These are phyloP conservation scores for Sphaerophoria taeniata DNA, from an alignment of 2,888 invertebrate species.

Conservation along the genomic window DNA sequence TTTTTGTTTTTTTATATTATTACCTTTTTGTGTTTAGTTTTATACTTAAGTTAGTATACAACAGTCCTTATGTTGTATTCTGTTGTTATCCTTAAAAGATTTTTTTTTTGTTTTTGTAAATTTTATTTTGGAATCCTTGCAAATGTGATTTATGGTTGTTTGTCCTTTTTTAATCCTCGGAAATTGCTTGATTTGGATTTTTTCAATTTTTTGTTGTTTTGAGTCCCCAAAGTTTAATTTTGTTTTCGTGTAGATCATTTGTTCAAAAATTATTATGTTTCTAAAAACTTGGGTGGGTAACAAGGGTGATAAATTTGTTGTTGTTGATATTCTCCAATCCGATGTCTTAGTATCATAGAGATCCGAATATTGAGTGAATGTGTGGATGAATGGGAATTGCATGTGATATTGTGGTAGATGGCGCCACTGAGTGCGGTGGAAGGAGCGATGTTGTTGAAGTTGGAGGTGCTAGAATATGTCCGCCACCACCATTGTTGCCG, in stretches of 20 bases:
- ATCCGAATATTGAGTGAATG: conserved; percentile 83
- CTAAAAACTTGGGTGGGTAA: conserved; percentile 69
- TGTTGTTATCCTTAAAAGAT: conserved; percentile 65
- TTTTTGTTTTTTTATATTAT: conserved; percentile 32
- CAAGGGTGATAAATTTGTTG: conserved; percentile 58
- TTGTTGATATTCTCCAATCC: conserved; percentile 75
- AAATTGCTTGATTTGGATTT: conserved; percentile 47
- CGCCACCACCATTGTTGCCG: conserved; percentile 77
- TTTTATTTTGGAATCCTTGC: conserved; percentile 72
- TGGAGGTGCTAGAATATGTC: conserved; percentile 75
- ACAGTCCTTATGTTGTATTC: conserved; percentile 66
- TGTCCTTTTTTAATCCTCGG: conserved; percentile 42
- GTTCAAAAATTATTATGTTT: conserved; percentile 18
- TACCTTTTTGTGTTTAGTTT: conserved; percentile 53
- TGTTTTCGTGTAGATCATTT: conserved; percentile 26
- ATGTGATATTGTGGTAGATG: conserved; percentile 79
- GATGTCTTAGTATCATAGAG: conserved; percentile 83
- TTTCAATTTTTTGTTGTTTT: conserved; percentile 14
- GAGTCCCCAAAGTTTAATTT: conserved; percentile 53
- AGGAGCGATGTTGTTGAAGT: conserved; percentile 65
- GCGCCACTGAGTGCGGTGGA: conserved; percentile 71
- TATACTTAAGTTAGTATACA: conserved; percentile 73
- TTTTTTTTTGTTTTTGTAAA: conserved; percentile 41
- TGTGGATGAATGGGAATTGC: conserved; percentile 82
- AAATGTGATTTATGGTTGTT: conserved; percentile 72